Conservation (phyloP, 2,888 invertebrate genomes). For the Margaritifera margaritifera region DNA sequence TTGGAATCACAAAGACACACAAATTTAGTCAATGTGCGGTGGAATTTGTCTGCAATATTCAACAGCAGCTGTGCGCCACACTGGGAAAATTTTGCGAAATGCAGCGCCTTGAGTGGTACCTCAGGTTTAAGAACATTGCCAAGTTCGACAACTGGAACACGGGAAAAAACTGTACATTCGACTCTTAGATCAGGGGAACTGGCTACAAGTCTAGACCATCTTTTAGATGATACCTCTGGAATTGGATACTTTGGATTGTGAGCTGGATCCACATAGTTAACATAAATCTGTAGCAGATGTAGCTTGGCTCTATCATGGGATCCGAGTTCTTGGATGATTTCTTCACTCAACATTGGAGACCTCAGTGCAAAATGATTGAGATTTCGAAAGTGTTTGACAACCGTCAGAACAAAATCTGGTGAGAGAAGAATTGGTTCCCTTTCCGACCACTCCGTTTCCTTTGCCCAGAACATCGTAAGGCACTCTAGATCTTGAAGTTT, state of each 20-base stretch:
- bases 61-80: constrained; percentile 43
- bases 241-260: constrained; percentile 26
- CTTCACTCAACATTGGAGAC: constrained; percentile 56
- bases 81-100: constrained; percentile 49
- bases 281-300: constrained; percentile 44
- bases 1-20: constrained; percentile 45
- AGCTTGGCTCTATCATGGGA: constrained; percentile 41
- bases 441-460: constrained; percentile 50
- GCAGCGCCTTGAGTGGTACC: constrained; percentile 48
- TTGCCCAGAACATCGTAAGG: constrained; percentile 54
- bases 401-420: constrained; percentile 20
- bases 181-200: constrained; percentile 51
- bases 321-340: constrained; percentile 45
- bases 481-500: constrained; percentile 52
- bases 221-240: constrained; percentile 41
- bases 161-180: constrained; percentile 50
- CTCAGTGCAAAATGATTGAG: constrained; percentile 50
- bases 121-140: constrained; percentile 53
- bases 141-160: constrained; percentile 49
- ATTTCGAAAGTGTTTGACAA: constrained; percentile 42
- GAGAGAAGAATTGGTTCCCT: constrained; percentile 51
- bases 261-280: constrained; percentile 43
- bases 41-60: constrained; percentile 44
- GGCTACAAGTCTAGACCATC: constrained; percentile 45
- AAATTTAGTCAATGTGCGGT: constrained; percentile 45